These are phyloP conservation scores for Beroe forskalii DNA, from an alignment of 37 sponge, comb jelly and placozoan genomes.

Conservation along the genomic window DNA sequence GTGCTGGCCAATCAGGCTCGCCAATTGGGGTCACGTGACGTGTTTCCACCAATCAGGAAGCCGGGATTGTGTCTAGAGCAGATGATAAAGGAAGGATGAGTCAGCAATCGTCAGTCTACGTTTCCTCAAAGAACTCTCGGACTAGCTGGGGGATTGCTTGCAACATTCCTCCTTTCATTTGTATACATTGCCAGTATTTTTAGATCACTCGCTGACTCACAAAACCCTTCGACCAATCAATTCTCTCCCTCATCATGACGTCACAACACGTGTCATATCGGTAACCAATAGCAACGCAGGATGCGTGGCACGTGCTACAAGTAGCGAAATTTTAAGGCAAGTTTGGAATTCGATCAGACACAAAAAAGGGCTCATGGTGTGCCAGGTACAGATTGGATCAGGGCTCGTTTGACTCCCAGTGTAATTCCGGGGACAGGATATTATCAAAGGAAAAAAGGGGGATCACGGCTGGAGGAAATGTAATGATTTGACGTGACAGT, in stretches of 20 bases:
- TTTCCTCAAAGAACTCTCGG: constrained; percentile 14
- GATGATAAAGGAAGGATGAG: constrained; percentile 41
- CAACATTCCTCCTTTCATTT: constrained; percentile 11
- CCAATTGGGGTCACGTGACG: not conserved
- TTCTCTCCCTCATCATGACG: not conserved
- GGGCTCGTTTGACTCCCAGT: not conserved
- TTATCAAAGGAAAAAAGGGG: not conserved
- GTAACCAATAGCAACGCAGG: not conserved
- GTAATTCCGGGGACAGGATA: not conserved
- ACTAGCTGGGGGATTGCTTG: constrained; percentile 12
- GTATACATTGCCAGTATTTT: constrained; percentile 31
- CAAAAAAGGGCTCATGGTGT: not conserved
- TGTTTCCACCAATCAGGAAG: not conserved
- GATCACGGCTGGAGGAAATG: too few species aligned
- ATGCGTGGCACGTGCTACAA: not conserved
- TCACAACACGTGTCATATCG: not conserved
- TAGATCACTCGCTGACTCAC: constrained; percentile 7
- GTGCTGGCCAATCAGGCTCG: not conserved
- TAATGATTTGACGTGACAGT: too few species aligned
- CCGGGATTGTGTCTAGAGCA: constrained; percentile 42
- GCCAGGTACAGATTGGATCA: not conserved
- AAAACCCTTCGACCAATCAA: constrained; percentile 15
- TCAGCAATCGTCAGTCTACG: constrained; percentile 12
- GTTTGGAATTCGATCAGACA: not conserved
- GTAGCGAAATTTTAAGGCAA: not conserved